Evolutionary conservation across 2,113 vertebrate genomes (phyloP), one percentile per base, ranked within the genome.

Genomic region (Ictidomys tridecemlineatus): DNA sequence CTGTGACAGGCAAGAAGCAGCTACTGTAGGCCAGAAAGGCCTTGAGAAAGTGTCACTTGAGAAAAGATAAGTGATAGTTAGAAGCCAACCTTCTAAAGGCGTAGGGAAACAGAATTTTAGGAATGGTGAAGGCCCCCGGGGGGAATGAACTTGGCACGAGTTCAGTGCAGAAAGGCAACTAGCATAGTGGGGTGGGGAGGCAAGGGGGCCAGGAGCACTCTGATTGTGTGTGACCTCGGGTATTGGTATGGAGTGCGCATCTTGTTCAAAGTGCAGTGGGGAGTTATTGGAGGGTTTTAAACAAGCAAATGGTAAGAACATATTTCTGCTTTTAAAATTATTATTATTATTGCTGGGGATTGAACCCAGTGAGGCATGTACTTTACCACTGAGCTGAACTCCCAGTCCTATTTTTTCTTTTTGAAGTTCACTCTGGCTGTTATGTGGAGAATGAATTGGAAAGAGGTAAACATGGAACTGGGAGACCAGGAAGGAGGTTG

Each of bases 291-390:
- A 67, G 34, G 32, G 17, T 51, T 91, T 97, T 84, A 80, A 82
- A 48, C 72, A 76, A 85, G 16, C 37, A 51, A 88, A 3, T 70
- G 4, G 5, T 87, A 42, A 86, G 32, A 95, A 61, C 10, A 34
- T 61, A 84, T 42, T 34, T 94, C 82, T 91, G 34, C 67, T 88
- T 97, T 92, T 69, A 69, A 42, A 67, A 42, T n/a, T 48, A 9
- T 69, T 61, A 14, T 42, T 51, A 14, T 42, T 51, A 51, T 51
- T 51, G 48, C 48, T 42, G 8, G 56, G 28, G 5, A 83, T 45
- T 63, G 77, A 74, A 65, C 14, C 18, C 6, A n/a, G 28, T 32
- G 9, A 51, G 48, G 48, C 48, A 51, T 51, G 37, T 39, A 30
- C 13, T 72, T 17, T 51, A 13, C 14, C 65, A 24, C 53, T 42